A percentile compares a stretch with the other conserved stretches of the same genome.
These are phyloP conservation scores for Menura novaehollandiae DNA, from an alignment of 2,113 vertebrate genomes.

Conservation along the genomic window DNA sequence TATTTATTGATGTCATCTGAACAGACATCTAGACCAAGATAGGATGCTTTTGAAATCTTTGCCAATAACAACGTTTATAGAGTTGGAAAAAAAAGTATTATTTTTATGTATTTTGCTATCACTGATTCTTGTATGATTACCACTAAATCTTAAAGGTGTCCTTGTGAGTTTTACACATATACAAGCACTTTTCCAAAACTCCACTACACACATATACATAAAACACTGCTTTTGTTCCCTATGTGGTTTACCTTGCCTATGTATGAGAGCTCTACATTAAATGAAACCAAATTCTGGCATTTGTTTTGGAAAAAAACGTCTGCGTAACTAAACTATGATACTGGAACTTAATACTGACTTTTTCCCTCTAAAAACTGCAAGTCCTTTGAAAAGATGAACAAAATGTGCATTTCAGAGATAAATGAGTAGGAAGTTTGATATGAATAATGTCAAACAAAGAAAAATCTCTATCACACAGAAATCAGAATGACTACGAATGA, in stretches of 20 bases:
- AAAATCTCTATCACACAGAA: not conserved
- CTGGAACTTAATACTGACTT: not conserved
- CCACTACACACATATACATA: not conserved
- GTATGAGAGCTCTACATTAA: not conserved
- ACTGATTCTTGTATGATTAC: not conserved
- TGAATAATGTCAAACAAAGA: not conserved
- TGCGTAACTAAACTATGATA: not conserved
- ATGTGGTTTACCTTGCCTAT: not conserved
- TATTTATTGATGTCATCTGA: not conserved
- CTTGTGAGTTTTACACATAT: not conserved
- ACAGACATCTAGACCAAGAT: not conserved
- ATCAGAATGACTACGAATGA: not conserved
- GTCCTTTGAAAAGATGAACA: not conserved
- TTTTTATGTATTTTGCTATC: not conserved
- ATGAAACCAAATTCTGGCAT: not conserved
- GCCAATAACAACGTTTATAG: not conserved
- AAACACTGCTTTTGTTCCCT: not conserved
- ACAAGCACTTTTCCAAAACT: not conserved
- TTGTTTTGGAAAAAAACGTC: not conserved
- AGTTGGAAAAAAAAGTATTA: not conserved
- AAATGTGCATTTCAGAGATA: not conserved
- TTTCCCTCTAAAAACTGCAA: not conserved
- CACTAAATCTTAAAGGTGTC: not conserved
- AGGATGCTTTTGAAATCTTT: not conserved
- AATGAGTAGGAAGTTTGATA: not conserved